phyloP scores from a whole-genome alignment of 2,797 vertebrate genomes.

The Taeniopygia guttata region DNA sequence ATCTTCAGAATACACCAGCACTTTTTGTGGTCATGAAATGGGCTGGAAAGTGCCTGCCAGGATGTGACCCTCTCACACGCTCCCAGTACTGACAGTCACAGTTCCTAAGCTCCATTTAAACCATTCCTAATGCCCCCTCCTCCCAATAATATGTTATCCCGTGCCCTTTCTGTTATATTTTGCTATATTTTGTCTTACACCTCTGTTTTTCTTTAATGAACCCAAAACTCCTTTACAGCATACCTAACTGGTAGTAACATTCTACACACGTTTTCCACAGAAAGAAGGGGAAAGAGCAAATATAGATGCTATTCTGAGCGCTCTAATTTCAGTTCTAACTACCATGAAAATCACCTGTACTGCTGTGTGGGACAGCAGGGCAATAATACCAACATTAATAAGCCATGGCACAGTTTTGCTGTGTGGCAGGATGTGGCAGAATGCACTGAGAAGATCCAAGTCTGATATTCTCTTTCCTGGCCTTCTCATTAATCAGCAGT shows the following conservation, averaged over 20 bases:
- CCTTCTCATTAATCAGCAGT: neutral
- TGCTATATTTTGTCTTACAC: neutral
- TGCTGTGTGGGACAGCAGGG: neutral
- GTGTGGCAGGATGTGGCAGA: neutral
- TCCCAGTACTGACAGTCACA: neutral
- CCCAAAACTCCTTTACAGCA: neutral
- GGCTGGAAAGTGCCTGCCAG: neutral
- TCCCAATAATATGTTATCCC: neutral
- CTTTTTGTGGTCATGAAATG: neutral
- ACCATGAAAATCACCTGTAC: neutral
- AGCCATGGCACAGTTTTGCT: neutral
- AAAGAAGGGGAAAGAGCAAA: neutral
- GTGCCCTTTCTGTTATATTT: neutral
- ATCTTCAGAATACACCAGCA: neutral
- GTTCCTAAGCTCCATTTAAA: neutral
- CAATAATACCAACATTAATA: neutral
- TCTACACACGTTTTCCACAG: neutral
- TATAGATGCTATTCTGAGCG: neutral
- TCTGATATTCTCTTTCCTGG: neutral
- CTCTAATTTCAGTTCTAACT: neutral
- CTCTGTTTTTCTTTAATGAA: neutral
- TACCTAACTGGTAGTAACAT: neutral
- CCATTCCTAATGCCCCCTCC: rapidly evolving
- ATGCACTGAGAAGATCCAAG: neutral
- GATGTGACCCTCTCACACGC: rapidly evolving